Base-by-base conservation (phyloP, 1,140 invertebrate species). In the Leptestheria dahalacensis region DNA sequence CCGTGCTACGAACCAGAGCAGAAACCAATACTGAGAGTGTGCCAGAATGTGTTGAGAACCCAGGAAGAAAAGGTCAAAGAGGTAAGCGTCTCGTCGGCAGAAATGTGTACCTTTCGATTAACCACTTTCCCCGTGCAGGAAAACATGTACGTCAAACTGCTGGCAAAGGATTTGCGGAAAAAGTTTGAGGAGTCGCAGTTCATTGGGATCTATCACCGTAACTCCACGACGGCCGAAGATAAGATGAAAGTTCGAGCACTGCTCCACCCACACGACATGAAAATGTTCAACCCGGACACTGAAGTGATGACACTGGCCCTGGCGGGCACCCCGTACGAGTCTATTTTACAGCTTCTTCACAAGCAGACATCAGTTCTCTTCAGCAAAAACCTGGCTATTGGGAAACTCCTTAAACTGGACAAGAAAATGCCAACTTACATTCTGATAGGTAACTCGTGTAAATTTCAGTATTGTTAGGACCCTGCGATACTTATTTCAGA, bases 361-460 rank as follows among this genome's bases (percentile, higher is more conserved):
- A 9, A 2, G 15, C 53, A 29, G 20, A 56, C 53, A 26, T 23
- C 26, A 20, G 28, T 56, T 12, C 25, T 56, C 1, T 56, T 25
- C 33, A 56, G 53, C 25, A 56, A 56, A 56, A 28, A 56, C 23
- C 26, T 41, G 21, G 11, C 21, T 28, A 28, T 56, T 23, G 26
- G 21, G 18, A 56, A 56, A 29, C 53, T 56, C 15, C 41, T 56
- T 12, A 56, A 56, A 29, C 15, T 56, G 9, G 53, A 56, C 20
- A 56, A 56, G 20, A 56, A 56, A 29, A 56, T 56, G 53, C 53
- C 53, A 15, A 56, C 53, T 1, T 56, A 33, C 23, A 41, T 56
- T 20, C 53, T 56, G 25, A 23, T 56, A 20, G 53, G 53, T 56
- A 56, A 56, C 33, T 41, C 33, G 33, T 9, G 15, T 9, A 41